These are phyloP conservation scores for Lasioglossum calceatum DNA, from an alignment of 2,888 invertebrate genomes.

Conservation along the genomic window DNA sequence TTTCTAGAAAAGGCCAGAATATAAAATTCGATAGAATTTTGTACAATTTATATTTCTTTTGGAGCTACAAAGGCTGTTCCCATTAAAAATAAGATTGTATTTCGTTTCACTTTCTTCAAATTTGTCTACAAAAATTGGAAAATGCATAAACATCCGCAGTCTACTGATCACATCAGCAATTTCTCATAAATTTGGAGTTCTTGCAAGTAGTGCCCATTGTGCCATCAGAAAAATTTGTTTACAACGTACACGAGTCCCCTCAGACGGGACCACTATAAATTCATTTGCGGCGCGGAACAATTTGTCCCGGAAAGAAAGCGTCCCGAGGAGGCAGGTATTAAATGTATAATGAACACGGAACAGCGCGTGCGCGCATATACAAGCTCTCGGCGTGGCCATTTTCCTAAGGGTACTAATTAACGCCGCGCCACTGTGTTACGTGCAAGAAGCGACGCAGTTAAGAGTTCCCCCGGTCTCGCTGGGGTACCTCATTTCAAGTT, in stretches of 20 bases:
- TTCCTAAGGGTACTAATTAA: constrained; percentile 75
- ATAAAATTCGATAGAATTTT: no score
- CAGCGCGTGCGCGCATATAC: constrained; percentile 22
- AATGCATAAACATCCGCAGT: no score
- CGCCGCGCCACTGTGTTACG: constrained; percentile 70
- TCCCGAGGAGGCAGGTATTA: constrained; percentile 56
- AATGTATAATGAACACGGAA: constrained; percentile 68
- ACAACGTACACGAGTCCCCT: background rate
- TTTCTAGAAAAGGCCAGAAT: no score
- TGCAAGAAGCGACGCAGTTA: constrained; percentile 65
- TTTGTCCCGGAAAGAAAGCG: constrained; percentile 51
- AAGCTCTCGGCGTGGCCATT: constrained; percentile 41
- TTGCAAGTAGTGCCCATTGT: background rate
- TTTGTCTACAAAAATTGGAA: no score
- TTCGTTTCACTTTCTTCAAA: no score
- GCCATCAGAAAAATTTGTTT: background rate
- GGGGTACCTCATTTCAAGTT: constrained; percentile 36
- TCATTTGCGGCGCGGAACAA: constrained; percentile 62
- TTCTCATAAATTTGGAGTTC: no score
- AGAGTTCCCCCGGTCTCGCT: constrained; percentile 24
- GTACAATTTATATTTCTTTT: no score
- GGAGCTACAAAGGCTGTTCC: no score
- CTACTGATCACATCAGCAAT: no score
- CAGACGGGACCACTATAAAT: constrained; percentile 40
- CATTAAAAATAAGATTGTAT: no score